Base-by-base conservation (phyloP, 92 coral and sea anemone species). In the Epizoanthus scotinus region DNA sequence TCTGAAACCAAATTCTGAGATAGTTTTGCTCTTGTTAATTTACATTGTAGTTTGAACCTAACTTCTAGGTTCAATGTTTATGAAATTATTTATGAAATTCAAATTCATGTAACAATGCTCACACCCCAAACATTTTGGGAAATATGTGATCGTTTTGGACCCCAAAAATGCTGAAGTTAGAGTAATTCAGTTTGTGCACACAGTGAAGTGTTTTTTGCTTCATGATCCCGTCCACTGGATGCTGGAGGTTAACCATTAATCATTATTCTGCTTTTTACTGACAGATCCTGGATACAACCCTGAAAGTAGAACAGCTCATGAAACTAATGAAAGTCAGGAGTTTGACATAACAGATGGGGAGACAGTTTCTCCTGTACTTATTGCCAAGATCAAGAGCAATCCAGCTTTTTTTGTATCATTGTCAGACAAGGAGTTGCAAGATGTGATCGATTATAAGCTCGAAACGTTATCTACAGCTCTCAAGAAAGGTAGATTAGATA, bases 391-490 rank as follows among this genome's bases (percentile, higher is more conserved):
- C 36, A 79, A 67, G 58, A 90, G 83, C 25, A 92, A 96, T 22
- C 97, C 99, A 8, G 72, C 90, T n/a, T 96, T 94, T 84, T 96
- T 93, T 67, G 78, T 96, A 5, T 96, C 99, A 54, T 77, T 94
- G 68, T 93, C 99, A 8, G 93, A 90, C 67, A 90, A 91, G 2
- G 91, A 91, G 19, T 91, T 96, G 18, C 82, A 84, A 56, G 62
- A 67, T 9, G 78, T 93, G 42, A 78, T 79, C 0, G 87, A 89
- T 28, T 78, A 85, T 59, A 83, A 88, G 59, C 5, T 71, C 6
- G 77, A 83, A 34, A 67, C 82, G 31, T 73, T 96, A 18, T 67
- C 90, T 4, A 64, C 42, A 40, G 93, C 84, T 19, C 79, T 93
- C 8, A 86, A 88, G 3, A 75, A 67, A 74, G 56, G 86, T 53